A percentile compares a stretch with the other conserved stretches of the same genome.
Evolutionary conservation across 2,888 invertebrate species (phyloP).

Genomic region (Elaeidobius kamerunicus): DNA sequence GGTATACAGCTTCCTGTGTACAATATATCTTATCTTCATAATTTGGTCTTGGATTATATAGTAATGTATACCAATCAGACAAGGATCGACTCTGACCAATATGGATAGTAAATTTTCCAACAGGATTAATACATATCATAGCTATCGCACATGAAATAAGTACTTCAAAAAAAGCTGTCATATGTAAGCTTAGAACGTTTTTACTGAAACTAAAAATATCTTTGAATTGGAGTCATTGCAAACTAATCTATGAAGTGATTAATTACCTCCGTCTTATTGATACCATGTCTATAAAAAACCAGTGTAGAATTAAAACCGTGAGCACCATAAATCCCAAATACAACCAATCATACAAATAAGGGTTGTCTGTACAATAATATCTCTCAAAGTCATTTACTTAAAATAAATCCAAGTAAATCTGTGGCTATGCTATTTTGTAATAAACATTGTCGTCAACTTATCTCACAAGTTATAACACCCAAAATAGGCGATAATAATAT

Average conservation of each 20-base stretch:
- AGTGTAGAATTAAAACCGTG: conserved; percentile 82
- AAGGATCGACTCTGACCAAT: conserved; percentile 78
- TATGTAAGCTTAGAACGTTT: conserved; percentile 71
- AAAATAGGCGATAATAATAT: no score
- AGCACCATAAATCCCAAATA: conserved; percentile 93
- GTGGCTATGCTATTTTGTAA: no score
- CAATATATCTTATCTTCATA: conserved; percentile 87
- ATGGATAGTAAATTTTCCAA: conserved; percentile 69
- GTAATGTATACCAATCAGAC: conserved; percentile 95
- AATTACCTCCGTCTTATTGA: conserved; percentile 67
- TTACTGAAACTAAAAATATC: conserved; percentile 60
- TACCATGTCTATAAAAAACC: conserved; percentile 87
- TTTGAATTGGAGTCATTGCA: neutral
- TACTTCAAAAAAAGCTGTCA: conserved; percentile 82
- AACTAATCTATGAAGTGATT: neutral
- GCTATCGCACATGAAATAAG: conserved; percentile 71
- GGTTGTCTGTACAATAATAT: conserved; percentile 72
- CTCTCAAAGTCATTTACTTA: no score
- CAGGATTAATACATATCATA: conserved; percentile 76
- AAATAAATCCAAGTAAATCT: no score
- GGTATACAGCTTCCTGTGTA: conserved; percentile 97
- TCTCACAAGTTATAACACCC: no score
- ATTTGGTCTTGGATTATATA: conserved; percentile 92
- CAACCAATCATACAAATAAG: conserved; percentile 87
- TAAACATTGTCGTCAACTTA: no score